These are phyloP conservation scores for Indri indri DNA, from an alignment of 2,113 vertebrate genomes.

Conservation along the genomic window DNA sequence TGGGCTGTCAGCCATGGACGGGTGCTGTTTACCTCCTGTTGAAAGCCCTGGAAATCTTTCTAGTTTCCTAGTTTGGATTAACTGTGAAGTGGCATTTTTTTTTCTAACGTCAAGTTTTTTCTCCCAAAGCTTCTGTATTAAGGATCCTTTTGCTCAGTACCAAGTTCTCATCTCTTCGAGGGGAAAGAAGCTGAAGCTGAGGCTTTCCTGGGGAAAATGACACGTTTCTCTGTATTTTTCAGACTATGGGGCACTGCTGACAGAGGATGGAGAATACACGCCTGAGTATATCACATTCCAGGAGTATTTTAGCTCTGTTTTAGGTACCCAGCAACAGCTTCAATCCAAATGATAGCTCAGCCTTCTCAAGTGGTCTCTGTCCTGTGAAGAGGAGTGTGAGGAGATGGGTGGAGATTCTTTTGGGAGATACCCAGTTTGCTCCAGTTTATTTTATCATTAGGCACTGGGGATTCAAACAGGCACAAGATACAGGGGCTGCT, in stretches of 20 bases:
- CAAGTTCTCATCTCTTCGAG: background rate
- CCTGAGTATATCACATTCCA: slow-evolving; percentile 89
- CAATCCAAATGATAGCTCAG: background rate
- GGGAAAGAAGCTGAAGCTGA: background rate
- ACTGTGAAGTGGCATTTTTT: background rate
- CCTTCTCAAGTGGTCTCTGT: background rate
- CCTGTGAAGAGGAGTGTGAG: background rate
- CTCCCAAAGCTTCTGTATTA: background rate
- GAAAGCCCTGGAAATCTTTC: background rate
- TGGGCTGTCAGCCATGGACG: background rate
- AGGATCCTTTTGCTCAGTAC: background rate
- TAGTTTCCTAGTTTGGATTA: background rate
- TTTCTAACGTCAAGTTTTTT: background rate
- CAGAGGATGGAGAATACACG: slow-evolving; percentile 92
- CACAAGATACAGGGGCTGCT: background rate
- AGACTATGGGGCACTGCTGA: slow-evolving; percentile 94
- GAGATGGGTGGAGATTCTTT: background rate
- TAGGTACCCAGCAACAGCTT: slow-evolving; percentile 79
- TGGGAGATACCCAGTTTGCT: background rate
- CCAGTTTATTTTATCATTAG: background rate
- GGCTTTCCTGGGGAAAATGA: background rate
- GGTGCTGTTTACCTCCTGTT: background rate
- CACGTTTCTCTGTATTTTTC: slow-evolving; percentile 67
- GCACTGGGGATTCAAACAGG: background rate
- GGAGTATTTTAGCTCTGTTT: slow-evolving; percentile 85